These are phyloP conservation scores for Acanthurus tractus DNA, from an alignment of 2,797 vertebrate genomes.

Conservation along the genomic window DNA sequence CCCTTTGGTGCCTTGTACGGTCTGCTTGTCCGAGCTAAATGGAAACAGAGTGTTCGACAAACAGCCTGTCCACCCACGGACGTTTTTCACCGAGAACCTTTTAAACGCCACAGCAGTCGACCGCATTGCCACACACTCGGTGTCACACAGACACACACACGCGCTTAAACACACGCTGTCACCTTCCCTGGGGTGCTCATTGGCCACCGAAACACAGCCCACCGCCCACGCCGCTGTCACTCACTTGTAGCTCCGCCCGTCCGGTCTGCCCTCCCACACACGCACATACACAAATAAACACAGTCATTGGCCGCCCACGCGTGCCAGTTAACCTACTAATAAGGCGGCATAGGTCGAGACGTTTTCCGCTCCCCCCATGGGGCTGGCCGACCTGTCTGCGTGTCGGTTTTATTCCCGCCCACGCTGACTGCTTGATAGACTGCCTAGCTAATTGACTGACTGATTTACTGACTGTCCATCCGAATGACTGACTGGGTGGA, in stretches of 20 bases:
- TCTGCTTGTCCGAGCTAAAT: slow-evolving; percentile 72
- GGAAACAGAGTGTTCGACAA: slow-evolving; percentile 76
- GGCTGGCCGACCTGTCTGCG: slow-evolving; percentile 52
- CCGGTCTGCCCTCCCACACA: slow-evolving; percentile 49
- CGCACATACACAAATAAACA: slow-evolving; percentile 22
- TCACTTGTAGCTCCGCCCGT: slow-evolving; percentile 64
- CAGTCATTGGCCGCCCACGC: slow-evolving; percentile 68
- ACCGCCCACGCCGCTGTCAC: slow-evolving; percentile 74
- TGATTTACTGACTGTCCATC: slow-evolving; percentile 57
- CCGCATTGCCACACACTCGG: slow-evolving; percentile 38
- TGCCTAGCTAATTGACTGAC: slow-evolving; percentile 69
- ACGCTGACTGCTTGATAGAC: slow-evolving; percentile 72
- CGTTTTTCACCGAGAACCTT: slow-evolving; percentile 22
- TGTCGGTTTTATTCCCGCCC: slow-evolving; percentile 61
- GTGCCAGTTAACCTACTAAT: slow-evolving; percentile 79
- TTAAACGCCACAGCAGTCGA: slow-evolving; percentile 35
- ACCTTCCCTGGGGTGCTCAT: slow-evolving; percentile 37
- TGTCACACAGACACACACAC: slow-evolving; percentile 39
- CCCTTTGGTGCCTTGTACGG: slow-evolving; percentile 31
- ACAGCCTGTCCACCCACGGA: slow-evolving; percentile 81
- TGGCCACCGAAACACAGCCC: slow-evolving; percentile 45
- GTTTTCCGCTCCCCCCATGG: slow-evolving; percentile 48
- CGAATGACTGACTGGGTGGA: slow-evolving; percentile 66
- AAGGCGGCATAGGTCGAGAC: slow-evolving; percentile 63
- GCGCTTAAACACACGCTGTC: slow-evolving; percentile 43